Percentiles rank a stretch among this genome's conserved stretches.
Conservation (phyloP, 64 coral and sea anemone genomes). For the Stichodactyla helianthus region DNA sequence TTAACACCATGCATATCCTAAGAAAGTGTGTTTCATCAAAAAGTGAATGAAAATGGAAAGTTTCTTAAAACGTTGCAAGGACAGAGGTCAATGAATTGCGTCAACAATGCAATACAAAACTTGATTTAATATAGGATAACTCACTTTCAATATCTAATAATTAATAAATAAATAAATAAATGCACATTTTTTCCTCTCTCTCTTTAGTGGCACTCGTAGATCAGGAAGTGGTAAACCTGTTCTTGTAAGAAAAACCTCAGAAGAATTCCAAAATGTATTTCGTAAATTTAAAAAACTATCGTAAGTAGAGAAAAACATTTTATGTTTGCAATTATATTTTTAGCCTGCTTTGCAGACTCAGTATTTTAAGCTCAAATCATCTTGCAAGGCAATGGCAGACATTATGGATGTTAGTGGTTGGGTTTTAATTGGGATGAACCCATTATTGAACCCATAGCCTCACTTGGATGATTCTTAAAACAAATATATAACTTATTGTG, state of each 20-base stretch:
- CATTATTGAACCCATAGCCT: no score
- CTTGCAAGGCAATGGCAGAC: no score
- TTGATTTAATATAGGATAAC: no score
- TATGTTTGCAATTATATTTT: background rate
- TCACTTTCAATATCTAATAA: no score
- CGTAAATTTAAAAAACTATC: constrained; percentile 73
- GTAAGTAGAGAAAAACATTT: constrained; percentile 34
- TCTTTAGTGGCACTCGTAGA: constrained; percentile 58
- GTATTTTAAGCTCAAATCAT: no score
- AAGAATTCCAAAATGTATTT: constrained; percentile 62
- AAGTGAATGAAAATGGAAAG: background rate
- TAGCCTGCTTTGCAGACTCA: no score
- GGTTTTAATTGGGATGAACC: no score
- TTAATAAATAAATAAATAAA: no score
- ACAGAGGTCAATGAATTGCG: background rate
- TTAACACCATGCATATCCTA: background rate
- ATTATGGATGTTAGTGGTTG: no score
- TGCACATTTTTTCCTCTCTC: background rate
- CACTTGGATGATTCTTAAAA: no score
- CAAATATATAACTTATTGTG: no score
- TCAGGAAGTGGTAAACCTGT: constrained; percentile 48
- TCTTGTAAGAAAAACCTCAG: constrained; percentile 55
- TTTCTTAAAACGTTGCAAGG: background rate
- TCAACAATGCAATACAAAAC: background rate
- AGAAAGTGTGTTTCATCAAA: no score